Evolutionary conservation across 2,888 invertebrate species (phyloP).

Genomic region (Liopterus haemorrhoidalis): DNA sequence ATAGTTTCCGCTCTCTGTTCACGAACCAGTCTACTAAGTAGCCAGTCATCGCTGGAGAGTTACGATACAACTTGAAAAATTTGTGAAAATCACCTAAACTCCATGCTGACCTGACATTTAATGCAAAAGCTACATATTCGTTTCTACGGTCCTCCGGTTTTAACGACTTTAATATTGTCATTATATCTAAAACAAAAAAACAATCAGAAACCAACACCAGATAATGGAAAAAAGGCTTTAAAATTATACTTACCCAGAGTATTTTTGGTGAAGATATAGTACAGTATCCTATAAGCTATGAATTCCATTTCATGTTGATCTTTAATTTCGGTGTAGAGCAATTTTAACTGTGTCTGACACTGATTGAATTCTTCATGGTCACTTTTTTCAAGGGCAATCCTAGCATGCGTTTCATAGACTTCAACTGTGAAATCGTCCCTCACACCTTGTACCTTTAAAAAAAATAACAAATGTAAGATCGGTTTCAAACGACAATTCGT

Average conservation of each 20-base stretch:
- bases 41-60: conserved; percentile 90
- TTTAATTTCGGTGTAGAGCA: conserved; percentile 79
- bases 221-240: background rate
- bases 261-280: conserved; percentile 97
- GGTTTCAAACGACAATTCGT: background rate
- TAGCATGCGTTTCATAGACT: conserved; percentile 98
- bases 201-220: background rate
- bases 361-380: conserved; percentile 99
- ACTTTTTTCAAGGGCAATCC: conserved; percentile 94
- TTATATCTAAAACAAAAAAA: conserved; percentile 69
- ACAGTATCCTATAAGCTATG: conserved; percentile 91
- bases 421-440: conserved; percentile 91
- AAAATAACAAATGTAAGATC: conserved; percentile 12
- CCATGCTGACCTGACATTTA: conserved; percentile 89
- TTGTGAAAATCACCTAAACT: conserved; percentile 85
- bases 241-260: conserved; percentile 67
- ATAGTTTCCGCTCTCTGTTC: conserved; percentile 86
- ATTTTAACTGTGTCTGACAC: conserved; percentile 96
- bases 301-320: conserved; percentile 82
- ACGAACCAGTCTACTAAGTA: conserved; percentile 98
- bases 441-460: conserved; percentile 84
- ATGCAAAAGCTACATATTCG: conserved; percentile 76
- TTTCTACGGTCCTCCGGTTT: conserved; percentile 71
- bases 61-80: conserved; percentile 85
- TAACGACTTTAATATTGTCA: conserved; percentile 80